phyloP scores from a whole-genome alignment of 2,797 vertebrate genomes.

The Sebastes kiyomatsui region DNA sequence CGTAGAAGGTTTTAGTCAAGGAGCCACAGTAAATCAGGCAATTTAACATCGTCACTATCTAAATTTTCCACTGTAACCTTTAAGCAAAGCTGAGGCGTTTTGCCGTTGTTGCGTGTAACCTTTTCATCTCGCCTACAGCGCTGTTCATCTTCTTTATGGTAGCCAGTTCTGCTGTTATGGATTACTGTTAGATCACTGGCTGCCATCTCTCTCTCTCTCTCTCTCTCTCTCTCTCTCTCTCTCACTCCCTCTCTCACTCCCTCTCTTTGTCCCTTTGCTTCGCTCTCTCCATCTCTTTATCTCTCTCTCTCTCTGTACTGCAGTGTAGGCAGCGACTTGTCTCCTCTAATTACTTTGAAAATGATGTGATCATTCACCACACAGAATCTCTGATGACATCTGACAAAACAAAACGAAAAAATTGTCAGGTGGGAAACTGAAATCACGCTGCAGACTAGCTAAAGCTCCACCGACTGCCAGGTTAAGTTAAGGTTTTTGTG shows the following conservation, averaged over 20 bases:
- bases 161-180: conserved; percentile 64
- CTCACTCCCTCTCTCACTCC: conserved; percentile 9
- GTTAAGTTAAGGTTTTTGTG: background rate
- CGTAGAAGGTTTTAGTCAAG: background rate
- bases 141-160: conserved; percentile 62
- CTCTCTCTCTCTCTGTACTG: conserved; percentile 42
- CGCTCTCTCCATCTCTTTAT: conserved; percentile 35
- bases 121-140: conserved; percentile 73
- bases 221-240: conserved; percentile 24
- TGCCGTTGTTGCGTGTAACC: conserved; percentile 65
- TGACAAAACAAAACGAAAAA: conserved; percentile 65
- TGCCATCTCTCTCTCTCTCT: conserved; percentile 37
- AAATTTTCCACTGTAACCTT: conserved; percentile 66
- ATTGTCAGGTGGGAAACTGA: conserved; percentile 49
- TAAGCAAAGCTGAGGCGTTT: conserved; percentile 63
- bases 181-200: conserved; percentile 70
- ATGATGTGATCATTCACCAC: conserved; percentile 69
- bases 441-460: conserved; percentile 20
- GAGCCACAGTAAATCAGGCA: background rate
- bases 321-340: conserved; percentile 70
- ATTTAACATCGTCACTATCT: conserved; percentile 38
- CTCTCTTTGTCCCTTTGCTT: conserved; percentile 25
- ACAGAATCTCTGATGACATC: conserved; percentile 63
- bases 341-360: conserved; percentile 70
- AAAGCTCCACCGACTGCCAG: conserved; percentile 1